Evolutionary conservation across 2,888 invertebrate species (phyloP).

Genomic region (Euproctis similis): DNA sequence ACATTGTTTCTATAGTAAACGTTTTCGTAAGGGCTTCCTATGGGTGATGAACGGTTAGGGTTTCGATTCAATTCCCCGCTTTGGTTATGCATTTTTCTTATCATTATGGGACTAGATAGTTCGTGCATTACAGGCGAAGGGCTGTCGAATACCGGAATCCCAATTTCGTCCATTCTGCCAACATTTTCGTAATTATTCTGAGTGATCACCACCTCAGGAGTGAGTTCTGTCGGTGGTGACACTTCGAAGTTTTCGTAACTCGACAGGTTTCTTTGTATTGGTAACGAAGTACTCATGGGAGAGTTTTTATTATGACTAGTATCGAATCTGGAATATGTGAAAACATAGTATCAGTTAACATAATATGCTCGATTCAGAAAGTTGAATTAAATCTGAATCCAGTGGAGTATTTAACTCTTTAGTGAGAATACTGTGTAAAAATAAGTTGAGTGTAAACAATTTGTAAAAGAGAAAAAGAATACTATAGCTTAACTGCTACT

Average conservation of each 20-base stretch:
- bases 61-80: conserved; percentile 26
- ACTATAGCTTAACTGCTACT: too few species aligned
- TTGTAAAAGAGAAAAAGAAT: too few species aligned
- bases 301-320: conserved; percentile 57
- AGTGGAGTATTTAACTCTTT: too few species aligned
- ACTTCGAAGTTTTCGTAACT: conserved; percentile 75
- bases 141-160: conserved; percentile 61
- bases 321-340: conserved; percentile 52
- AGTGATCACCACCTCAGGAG: conserved; percentile 46
- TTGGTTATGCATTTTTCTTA: conserved; percentile 47
- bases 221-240: conserved; percentile 38
- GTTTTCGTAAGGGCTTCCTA: conserved; percentile 78
- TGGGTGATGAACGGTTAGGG: conserved; percentile 33
- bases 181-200: conserved; percentile 52
- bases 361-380: too few species aligned
- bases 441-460: too few species aligned
- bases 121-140: conserved; percentile 35
- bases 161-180: conserved; percentile 65
- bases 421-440: too few species aligned
- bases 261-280: conserved; percentile 56
- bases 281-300: conserved; percentile 45
- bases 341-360: too few species aligned
- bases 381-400: too few species aligned
- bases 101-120: conserved; percentile 61
- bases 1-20: conserved; percentile 62